Percentiles rank a stretch among this genome's conserved stretches.
phyloP scores from a whole-genome alignment of 2,797 vertebrate genomes.

The Malacoctenus gilli region DNA sequence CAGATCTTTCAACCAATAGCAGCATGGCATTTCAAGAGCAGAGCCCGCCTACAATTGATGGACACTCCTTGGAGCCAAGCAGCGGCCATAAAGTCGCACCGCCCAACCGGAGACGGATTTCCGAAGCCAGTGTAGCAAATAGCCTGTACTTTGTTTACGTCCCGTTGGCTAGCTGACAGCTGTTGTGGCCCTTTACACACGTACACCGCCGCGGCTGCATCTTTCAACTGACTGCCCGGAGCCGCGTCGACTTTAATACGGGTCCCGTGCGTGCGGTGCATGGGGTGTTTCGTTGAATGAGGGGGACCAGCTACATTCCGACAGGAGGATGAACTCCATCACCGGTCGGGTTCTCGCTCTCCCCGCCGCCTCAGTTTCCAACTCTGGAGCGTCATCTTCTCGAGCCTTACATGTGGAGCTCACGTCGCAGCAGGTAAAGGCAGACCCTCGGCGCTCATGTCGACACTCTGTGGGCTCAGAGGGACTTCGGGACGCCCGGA shows the following conservation, averaged over 20 bases:
- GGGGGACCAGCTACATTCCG: slow-evolving; percentile 67
- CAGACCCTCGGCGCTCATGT: not conserved
- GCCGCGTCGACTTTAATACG: slow-evolving; percentile 19
- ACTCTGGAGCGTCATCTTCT: slow-evolving; percentile 84
- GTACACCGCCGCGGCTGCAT: not conserved
- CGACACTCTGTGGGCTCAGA: too few species aligned
- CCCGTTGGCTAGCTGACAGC: slow-evolving; percentile 71
- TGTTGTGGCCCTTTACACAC: slow-evolving; percentile 28
- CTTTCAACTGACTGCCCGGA: not conserved
- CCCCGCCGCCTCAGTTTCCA: slow-evolving; percentile 80
- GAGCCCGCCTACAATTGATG: slow-evolving; percentile 24
- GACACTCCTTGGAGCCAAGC: slow-evolving; percentile 64
- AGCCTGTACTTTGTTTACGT: slow-evolving; percentile 84
- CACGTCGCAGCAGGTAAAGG: slow-evolving; percentile 91
- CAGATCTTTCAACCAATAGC: slow-evolving; percentile 57
- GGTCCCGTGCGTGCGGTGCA: slow-evolving; percentile 32
- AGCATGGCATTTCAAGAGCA: fast-evolving
- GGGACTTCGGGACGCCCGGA: too few species aligned
- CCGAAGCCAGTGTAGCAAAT: slow-evolving; percentile 70
- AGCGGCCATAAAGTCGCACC: slow-evolving; percentile 15
- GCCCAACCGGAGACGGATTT: slow-evolving; percentile 72
- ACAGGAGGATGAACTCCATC: slow-evolving; percentile 84
- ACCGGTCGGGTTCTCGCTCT: slow-evolving; percentile 82
- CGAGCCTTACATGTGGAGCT: slow-evolving; percentile 92
- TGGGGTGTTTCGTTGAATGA: slow-evolving; percentile 78